These are phyloP conservation scores for Tetramorium bicarinatum DNA, from an alignment of 2,888 invertebrate species.

Conservation along the genomic window DNA sequence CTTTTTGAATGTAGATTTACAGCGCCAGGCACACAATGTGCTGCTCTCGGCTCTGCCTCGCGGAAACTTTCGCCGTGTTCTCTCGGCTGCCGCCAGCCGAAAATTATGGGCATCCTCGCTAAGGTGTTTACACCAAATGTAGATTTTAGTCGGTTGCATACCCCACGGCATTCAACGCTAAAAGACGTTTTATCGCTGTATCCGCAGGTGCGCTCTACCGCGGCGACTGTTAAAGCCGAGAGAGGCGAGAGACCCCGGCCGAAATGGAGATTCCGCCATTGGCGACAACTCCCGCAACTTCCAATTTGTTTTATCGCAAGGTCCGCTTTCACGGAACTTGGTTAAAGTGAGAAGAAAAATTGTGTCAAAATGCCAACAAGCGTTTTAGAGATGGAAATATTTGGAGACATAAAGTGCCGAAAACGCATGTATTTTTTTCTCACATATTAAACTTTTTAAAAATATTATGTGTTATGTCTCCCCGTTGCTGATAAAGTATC, in stretches of 20 bases:
- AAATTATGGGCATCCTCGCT: constrained; percentile 68
- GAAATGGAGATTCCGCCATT: constrained; percentile 36
- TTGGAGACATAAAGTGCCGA: background rate
- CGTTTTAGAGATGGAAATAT: constrained; percentile 9
- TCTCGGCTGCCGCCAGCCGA: constrained; percentile 57
- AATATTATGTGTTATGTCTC: background rate
- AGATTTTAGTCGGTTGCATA: constrained; percentile 64
- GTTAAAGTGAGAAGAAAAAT: background rate
- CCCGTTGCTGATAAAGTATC: background rate
- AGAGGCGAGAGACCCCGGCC: background rate
- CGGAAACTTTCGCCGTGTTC: constrained; percentile 56
- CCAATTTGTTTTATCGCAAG: constrained; percentile 37
- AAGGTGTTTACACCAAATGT: constrained; percentile 70
- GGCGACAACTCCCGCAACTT: constrained; percentile 32
- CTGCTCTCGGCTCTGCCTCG: constrained; percentile 55
- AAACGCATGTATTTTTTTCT: constrained; percentile 8
- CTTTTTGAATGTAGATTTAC: constrained; percentile 71
- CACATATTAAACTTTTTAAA: constrained; percentile 33
- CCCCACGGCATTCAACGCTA: constrained; percentile 46
- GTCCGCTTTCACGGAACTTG: background rate
- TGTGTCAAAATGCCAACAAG: background rate
- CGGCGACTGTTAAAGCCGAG: constrained; percentile 41
- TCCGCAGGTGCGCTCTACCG: constrained; percentile 44
- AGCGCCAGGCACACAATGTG: constrained; percentile 65
- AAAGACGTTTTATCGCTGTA: constrained; percentile 64